Evolutionary conservation across 2,113 vertebrate genomes (phyloP), one percentile per base, ranked within the genome.

Genomic region (Semnornis frantzii): DNA sequence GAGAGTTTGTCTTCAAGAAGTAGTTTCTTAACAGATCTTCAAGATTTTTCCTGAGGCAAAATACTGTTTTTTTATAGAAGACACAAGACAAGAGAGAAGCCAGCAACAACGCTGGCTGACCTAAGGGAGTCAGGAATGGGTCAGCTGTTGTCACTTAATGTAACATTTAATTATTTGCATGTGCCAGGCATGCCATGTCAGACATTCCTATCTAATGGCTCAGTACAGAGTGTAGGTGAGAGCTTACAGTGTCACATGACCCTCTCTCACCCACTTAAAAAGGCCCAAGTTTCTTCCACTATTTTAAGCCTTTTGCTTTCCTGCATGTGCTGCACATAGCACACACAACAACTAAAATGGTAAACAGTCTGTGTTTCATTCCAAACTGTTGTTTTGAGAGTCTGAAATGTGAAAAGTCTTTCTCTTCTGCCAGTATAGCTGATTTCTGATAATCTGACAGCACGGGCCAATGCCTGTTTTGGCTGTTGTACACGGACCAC

Each of bases 401-500:
- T 18, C 52, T 30, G n/a, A 27, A 81, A 92, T 25, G 3, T 30
- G 50, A 64, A 18, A 12, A 19, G n/a, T 33, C 64, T 73, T 65
- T 33, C 64, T 76, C 62, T 59, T 59, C 31, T 52, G 68, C 12
- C 48, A 7, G 1, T 1, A 8, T 6, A 25, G 7, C 31, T 3
- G 9, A 6, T 16, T 71, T 77, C 25, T 10, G 42, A n/a, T 11
- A n/a, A 63, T 0, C 21, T 6, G 18, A 8, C 6, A 34, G 65
- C 13, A 25, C 62, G 6, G 62, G 27, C 20, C 16, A 3, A 9
- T 42, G 20, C 46, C 39, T 10, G 2, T 8, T 34, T 21, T 37
- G 58, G 34, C 58, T 15, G 42, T 1, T 4, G 21, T 6, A 9
- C 15, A 2, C 9, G 6, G 15, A 8, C 3, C 33, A 5, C 11